Percentiles rank a stretch among this genome's conserved stretches.
Conservation (phyloP, 2,113 vertebrate genomes). For the Nothocercus julius region DNA sequence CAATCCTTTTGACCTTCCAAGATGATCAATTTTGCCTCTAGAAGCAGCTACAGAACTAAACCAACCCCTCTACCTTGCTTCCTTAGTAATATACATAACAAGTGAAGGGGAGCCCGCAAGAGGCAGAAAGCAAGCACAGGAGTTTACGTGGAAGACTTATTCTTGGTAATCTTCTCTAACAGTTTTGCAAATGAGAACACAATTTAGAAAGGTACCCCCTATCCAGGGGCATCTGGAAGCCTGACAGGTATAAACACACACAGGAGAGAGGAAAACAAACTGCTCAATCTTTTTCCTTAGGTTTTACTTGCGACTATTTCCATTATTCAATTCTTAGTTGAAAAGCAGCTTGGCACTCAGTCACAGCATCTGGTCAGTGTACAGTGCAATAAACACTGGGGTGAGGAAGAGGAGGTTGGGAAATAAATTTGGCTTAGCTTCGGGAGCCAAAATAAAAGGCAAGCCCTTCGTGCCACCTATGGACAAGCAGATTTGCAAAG, state of each 20-base stretch:
- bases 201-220: background rate
- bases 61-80: accelerated
- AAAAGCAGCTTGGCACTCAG: background rate
- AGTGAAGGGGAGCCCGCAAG: background rate
- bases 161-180: background rate
- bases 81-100: background rate
- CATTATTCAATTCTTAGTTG: background rate
- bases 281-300: background rate
- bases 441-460: background rate
- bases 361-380: background rate
- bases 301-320: background rate
- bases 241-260: background rate
- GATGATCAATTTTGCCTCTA: background rate
- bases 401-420: background rate
- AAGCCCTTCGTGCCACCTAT: background rate
- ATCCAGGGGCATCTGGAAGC: background rate
- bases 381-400: background rate
- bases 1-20: background rate
- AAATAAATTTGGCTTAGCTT: background rate
- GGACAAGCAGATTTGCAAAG: background rate
- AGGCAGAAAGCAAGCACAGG: background rate
- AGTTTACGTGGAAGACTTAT: background rate
- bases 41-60: background rate
- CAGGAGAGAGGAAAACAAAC: background rate
- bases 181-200: background rate